phyloP scores from a whole-genome alignment of 1,140 invertebrate species.

The Thaumetopoea pityocampa region DNA sequence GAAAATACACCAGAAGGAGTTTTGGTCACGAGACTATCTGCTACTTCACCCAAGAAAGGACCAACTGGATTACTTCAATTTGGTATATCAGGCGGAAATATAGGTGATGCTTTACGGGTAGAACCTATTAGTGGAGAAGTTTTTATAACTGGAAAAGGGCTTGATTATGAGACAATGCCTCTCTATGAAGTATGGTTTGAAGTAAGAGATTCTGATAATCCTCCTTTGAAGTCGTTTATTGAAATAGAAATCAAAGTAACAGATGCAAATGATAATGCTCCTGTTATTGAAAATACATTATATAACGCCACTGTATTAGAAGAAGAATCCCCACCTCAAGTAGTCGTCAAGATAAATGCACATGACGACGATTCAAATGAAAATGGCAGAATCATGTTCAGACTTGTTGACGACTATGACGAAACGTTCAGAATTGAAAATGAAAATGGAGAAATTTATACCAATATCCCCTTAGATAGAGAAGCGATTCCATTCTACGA shows the following conservation, averaged over 20 bases:
- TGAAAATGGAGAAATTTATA: slow-evolving; percentile 90
- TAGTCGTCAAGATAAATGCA: slow-evolving; percentile 87
- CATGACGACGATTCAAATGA: slow-evolving; percentile 91
- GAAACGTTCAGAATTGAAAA: slow-evolving; percentile 89
- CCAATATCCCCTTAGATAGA: slow-evolving; percentile 89
- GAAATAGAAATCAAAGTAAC: slow-evolving; percentile 90
- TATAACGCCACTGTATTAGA: slow-evolving; percentile 92
- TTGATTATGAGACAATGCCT: slow-evolving; percentile 92
- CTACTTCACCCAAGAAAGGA: slow-evolving; percentile 85
- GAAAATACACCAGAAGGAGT: slow-evolving; percentile 87
- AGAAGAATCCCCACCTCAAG: slow-evolving; percentile 88
- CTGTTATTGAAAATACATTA: slow-evolving; percentile 85
- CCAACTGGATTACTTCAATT: slow-evolving; percentile 83
- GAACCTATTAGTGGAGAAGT: slow-evolving; percentile 88
- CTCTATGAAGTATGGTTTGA: slow-evolving; percentile 95
- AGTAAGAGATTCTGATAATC: slow-evolving; percentile 89
- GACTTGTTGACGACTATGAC: slow-evolving; percentile 84
- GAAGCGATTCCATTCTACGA: slow-evolving; percentile 91
- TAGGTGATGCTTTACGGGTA: slow-evolving; percentile 89
- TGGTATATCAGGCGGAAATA: slow-evolving; percentile 93
- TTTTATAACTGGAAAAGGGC: slow-evolving; percentile 82
- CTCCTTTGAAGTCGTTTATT: slow-evolving; percentile 85
- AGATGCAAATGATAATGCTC: slow-evolving; percentile 94
- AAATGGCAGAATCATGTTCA: slow-evolving; percentile 90
- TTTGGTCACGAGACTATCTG: slow-evolving; percentile 82